Evolutionary conservation across 2,797 vertebrate genomes (phyloP).

Genomic region (Pogoniulus pusillus): DNA sequence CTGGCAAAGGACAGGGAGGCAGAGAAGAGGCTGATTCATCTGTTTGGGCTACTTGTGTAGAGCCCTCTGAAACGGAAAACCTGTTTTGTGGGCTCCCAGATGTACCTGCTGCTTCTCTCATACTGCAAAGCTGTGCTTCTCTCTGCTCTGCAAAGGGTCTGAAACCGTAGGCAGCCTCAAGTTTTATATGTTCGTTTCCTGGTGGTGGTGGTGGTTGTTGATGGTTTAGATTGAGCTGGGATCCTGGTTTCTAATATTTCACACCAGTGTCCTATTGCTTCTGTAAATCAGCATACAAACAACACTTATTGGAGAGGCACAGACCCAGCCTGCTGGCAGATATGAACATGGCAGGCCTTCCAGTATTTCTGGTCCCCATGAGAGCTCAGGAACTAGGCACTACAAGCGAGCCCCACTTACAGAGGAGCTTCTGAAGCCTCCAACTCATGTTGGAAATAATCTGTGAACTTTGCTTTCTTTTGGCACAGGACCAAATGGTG

Average conservation of each 20-base stretch:
- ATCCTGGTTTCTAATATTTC: background rate
- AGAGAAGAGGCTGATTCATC: background rate
- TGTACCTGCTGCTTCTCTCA: background rate
- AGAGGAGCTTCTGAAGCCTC: background rate
- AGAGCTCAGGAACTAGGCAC: background rate
- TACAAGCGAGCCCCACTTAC: rapidly evolving
- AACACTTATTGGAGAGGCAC: background rate
- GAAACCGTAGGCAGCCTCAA: background rate
- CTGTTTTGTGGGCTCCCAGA: background rate
- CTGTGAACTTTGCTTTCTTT: background rate
- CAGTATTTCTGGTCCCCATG: background rate
- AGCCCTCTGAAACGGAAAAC: background rate
- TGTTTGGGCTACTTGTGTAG: background rate
- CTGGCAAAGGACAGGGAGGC: background rate
- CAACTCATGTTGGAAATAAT: background rate
- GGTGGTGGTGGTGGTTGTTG: too few species aligned
- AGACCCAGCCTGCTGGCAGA: background rate
- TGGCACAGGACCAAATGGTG: background rate
- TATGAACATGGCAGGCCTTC: background rate
- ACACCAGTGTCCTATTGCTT: background rate
- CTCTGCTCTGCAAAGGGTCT: background rate
- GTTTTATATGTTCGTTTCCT: background rate
- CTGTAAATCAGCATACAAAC: background rate
- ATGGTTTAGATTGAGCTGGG: background rate
- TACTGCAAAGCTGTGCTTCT: background rate